These are phyloP conservation scores for Anisognathus igniventris DNA, from an alignment of 2,797 vertebrate genomes.

Conservation along the genomic window DNA sequence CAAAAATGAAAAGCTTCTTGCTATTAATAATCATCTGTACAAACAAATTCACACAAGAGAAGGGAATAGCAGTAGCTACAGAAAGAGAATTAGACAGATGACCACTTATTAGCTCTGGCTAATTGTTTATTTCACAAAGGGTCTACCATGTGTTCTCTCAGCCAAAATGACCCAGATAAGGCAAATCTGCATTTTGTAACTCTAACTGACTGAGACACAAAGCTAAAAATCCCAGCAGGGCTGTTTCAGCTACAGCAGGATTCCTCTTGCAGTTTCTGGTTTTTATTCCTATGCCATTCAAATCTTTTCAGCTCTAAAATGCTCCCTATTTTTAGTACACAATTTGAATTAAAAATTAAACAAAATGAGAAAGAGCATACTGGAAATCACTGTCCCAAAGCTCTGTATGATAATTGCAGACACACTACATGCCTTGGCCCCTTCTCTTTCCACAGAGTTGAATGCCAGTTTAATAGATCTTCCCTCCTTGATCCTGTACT, in stretches of 20 bases:
- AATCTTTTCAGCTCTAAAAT: conserved; percentile 24
- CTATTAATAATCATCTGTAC: not conserved
- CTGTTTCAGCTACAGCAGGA: conserved; percentile 3
- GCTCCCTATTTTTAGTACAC: conserved; percentile 51
- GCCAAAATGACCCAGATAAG: conserved; percentile 42
- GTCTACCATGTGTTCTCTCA: conserved; percentile 6
- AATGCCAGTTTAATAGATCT: conserved; percentile 3
- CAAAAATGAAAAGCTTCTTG: not conserved
- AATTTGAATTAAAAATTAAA: conserved; percentile 62
- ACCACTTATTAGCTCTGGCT: not conserved
- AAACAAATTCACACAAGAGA: not conserved
- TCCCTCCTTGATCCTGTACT: not conserved
- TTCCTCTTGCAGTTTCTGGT: conserved; percentile 4
- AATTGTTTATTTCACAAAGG: conserved; percentile 36
- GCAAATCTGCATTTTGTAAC: conserved; percentile 36
- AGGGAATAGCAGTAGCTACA: not conserved
- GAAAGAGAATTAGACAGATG: not conserved
- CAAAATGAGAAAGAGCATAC: conserved; percentile 38
- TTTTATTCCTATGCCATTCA: conserved; percentile 10
- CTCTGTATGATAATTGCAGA: not conserved
- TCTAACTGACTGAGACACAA: not conserved
- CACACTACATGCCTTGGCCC: not conserved
- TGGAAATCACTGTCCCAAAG: conserved; percentile 29
- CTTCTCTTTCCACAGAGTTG: not conserved
- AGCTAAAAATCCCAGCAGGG: conserved; percentile 45